These are phyloP conservation scores for Xenus cinereus DNA, from an alignment of 2,113 vertebrate species.

Conservation along the genomic window DNA sequence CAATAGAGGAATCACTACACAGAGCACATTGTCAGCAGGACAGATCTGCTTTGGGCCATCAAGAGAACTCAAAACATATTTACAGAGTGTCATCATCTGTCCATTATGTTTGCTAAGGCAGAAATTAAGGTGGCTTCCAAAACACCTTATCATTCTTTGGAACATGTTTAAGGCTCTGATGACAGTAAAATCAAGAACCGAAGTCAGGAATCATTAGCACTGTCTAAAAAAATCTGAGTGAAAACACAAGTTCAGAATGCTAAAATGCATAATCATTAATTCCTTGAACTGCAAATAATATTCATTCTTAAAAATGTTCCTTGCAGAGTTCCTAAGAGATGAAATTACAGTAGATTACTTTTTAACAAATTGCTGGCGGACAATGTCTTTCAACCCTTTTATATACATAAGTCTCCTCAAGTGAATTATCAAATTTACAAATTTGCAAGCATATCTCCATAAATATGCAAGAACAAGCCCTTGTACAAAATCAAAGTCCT, in stretches of 20 bases:
- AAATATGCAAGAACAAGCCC: background rate
- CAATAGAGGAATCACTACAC: background rate
- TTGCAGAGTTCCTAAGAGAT: background rate
- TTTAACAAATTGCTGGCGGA: background rate
- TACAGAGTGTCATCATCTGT: background rate
- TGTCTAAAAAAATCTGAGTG: background rate
- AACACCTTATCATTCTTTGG: background rate
- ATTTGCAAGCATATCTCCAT: background rate
- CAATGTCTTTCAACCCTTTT: background rate
- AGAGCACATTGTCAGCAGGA: background rate
- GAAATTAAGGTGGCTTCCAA: background rate
- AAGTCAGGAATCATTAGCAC: background rate
- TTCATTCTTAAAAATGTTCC: background rate
- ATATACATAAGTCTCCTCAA: background rate
- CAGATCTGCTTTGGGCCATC: background rate
- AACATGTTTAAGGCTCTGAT: background rate
- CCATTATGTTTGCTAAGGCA: background rate
- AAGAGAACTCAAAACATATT: background rate
- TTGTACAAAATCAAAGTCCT: background rate
- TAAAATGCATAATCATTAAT: background rate
- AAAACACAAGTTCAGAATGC: background rate
- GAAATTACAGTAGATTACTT: background rate
- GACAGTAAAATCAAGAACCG: background rate
- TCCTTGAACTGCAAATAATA: background rate
- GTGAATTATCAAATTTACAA: conserved; percentile 9